phyloP scores from a whole-genome alignment of 2,113 vertebrate genomes.

The Podarcis muralis region DNA sequence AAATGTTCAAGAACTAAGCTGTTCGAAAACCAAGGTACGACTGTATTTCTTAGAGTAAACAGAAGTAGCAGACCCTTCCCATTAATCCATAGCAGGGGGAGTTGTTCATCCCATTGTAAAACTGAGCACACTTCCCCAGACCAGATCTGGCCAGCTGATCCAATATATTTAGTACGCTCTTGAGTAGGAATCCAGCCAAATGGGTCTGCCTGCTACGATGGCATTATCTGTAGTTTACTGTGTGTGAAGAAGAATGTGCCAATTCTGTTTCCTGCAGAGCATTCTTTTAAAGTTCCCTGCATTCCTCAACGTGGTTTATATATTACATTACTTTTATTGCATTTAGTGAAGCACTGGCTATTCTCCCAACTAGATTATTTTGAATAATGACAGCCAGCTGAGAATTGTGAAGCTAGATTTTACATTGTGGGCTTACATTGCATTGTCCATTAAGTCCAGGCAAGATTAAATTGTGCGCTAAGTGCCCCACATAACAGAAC shows the following conservation, averaged over 20 bases:
- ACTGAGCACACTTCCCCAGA: not conserved
- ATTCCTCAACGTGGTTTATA: not conserved
- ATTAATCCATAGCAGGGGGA: not conserved
- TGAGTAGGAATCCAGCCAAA: not conserved
- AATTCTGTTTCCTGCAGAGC: not conserved
- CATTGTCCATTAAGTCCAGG: not conserved
- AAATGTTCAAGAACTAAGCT: too few relatives aligned
- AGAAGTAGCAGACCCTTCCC: not conserved
- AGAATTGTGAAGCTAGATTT: not conserved
- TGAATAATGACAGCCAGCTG: not conserved
- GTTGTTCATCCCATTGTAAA: not conserved
- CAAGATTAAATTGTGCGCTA: not conserved
- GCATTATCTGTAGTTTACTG: not conserved
- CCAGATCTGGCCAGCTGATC: not conserved
- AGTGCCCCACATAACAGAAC: not conserved
- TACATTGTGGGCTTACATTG: not conserved
- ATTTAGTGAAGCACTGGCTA: too few relatives aligned
- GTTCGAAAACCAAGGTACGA: too few relatives aligned
- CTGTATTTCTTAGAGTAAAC: not conserved
- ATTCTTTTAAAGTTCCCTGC: not conserved
- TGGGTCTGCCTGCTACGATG: not conserved
- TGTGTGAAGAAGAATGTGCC: not conserved
- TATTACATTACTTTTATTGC: not conserved
- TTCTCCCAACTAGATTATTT: not conserved
- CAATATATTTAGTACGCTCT: not conserved